Percentiles rank a stretch among this genome's conserved stretches.
Conservation (phyloP, 2,888 invertebrate species). For the Salpingus planirostris region DNA sequence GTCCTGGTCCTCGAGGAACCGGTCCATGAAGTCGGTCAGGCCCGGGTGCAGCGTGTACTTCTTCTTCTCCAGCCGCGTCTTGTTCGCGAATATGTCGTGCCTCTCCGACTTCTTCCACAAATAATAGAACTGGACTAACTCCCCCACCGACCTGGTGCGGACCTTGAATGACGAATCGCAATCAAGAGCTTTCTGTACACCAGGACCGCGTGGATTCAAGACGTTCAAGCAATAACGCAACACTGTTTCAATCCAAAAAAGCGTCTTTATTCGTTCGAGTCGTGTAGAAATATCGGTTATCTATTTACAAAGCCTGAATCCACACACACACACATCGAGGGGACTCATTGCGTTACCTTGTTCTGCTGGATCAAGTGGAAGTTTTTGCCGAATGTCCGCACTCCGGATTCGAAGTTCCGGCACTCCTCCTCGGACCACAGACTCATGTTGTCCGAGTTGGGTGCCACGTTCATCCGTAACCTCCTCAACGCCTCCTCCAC, state of each 20-base stretch:
- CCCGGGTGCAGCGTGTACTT: constrained; percentile 88
- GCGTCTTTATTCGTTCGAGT: too few species aligned
- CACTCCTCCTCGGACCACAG: constrained; percentile 97
- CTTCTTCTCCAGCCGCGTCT: constrained; percentile 82
- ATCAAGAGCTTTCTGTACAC: too few species aligned
- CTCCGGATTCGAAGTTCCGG: constrained; percentile 91
- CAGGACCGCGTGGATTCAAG: too few species aligned
- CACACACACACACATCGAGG: too few species aligned
- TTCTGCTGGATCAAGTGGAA: constrained; percentile 90
- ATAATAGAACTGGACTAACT: constrained; percentile 92
- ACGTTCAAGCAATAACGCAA: not conserved
- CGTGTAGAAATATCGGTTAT: too few species aligned
- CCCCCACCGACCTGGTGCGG: constrained; percentile 87
- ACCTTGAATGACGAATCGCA: constrained; percentile 51
- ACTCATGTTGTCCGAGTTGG: constrained; percentile 65
- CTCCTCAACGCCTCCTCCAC: constrained; percentile 86
- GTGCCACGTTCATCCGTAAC: constrained; percentile 41
- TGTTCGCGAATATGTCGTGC: constrained; percentile 86
- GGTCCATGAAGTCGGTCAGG: constrained; percentile 89
- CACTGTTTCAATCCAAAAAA: not conserved
- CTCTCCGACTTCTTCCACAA: constrained; percentile 99
- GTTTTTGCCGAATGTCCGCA: constrained; percentile 90
- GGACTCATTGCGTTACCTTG: constrained; percentile 52
- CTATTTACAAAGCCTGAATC: too few species aligned
- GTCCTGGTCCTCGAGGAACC: constrained; percentile 82